Base-by-base conservation (phyloP, 2,888 invertebrate species). In the Chironomus riparius region DNA sequence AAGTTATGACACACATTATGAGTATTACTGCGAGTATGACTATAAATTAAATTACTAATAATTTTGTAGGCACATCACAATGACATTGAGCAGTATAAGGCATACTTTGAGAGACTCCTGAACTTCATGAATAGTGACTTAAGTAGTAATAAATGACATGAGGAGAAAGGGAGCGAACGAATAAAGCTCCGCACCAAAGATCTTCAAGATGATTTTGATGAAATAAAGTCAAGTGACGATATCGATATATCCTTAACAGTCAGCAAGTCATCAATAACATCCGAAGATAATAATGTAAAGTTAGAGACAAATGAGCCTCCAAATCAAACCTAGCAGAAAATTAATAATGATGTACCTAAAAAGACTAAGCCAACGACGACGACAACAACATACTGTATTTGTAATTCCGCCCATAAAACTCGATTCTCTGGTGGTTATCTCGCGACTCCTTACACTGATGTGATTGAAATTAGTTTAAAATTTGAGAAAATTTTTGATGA, bases 401-500 rank as follows among this genome's bases (percentile, higher is more conserved):
- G 70, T 70, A 18, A 70, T 13, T 47, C 70, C 22, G 65, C 65
- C 18, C 56, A 56, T n/a, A 7, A 38, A 38, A 28, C 68, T 47
- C 47, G 48, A 18, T 70, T 70, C n/a, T 22, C 56, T 28, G 71
- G 56, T 18, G 61, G 71, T 15, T 61, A 71, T n/a, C 22, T 71
- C 24, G 28, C 56, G 13, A 22, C n/a, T 24, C 47, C 28, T 28
- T 22, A 56, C 13, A 71, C n/a, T 3, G 28, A 56, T 71, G 56
- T 61, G 50, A 70, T 71, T 38, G 71, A 71, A 71, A 56, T 71
- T 15, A 71, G 71, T 28, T 56, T 71, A 15, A 71, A 71, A 61
- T 71, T 71, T 56, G 21, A 71, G 28, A 70, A 70, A 70, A 47
- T n/a, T 21, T 7, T 7, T 47, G 13, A 65, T 65, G 65, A 65